Conservation (phyloP, 2,797 vertebrate species). For the Xiphorhynchus erythropygius region DNA sequence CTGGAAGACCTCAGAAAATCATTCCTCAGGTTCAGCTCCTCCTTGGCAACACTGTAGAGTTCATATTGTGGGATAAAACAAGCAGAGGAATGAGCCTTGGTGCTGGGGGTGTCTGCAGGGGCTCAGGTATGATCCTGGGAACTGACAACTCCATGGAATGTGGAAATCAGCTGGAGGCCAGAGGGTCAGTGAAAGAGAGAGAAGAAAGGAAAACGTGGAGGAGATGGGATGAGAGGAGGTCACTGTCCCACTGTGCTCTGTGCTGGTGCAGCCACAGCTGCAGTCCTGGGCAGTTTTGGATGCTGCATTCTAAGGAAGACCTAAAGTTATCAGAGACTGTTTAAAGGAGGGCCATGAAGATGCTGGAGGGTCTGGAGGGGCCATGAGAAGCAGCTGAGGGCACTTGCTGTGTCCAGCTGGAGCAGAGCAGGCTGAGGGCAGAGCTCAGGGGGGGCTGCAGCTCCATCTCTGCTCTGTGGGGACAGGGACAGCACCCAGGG, state of each 20-base stretch:
- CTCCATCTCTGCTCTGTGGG: no score
- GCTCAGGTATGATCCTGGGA: not conserved
- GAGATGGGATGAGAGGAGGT: not conserved
- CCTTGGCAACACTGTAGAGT: not conserved
- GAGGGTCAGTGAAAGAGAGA: not conserved
- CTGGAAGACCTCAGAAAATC: not conserved
- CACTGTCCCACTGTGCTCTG: not conserved
- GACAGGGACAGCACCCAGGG: no score
- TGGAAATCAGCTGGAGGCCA: not conserved
- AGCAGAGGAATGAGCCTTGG: not conserved
- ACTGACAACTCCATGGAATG: fast-evolving
- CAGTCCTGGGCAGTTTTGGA: not conserved
- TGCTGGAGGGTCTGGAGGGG: not conserved
- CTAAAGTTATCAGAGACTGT: not conserved
- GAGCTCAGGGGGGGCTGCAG: not conserved
- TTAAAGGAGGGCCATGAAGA: fast-evolving
- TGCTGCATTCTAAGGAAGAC: not conserved
- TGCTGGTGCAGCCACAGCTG: not conserved
- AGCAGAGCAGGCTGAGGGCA: not conserved
- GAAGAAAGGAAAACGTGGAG: not conserved
- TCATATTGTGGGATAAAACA: fast-evolving
- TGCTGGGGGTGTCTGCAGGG: no score
- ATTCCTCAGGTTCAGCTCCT: not conserved
- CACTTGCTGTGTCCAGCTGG: not conserved
- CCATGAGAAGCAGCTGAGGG: not conserved